Evolutionary conservation across 2,797 vertebrate species (phyloP).

Genomic region (Periparus ater): DNA sequence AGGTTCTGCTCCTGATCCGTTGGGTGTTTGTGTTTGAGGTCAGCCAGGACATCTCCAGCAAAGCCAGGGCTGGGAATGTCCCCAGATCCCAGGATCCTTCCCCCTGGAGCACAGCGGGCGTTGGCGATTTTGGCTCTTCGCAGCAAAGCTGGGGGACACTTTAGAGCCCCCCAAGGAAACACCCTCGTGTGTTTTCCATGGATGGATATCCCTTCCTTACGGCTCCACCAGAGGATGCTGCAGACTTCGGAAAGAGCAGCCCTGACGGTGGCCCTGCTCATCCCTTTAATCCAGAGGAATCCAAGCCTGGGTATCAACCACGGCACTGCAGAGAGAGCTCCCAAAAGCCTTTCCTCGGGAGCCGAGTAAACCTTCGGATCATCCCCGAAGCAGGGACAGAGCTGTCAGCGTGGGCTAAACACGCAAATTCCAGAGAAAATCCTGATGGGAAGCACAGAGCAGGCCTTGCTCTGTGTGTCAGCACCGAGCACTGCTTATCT

Average conservation of each 20-base stretch:
- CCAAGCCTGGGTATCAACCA: background rate
- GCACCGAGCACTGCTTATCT: background rate
- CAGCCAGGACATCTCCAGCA: background rate
- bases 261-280: background rate
- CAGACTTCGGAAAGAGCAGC: conserved; percentile 16
- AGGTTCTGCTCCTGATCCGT: background rate
- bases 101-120: fast-evolving
- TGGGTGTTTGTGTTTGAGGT: fast-evolving
- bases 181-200: background rate
- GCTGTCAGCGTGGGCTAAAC: conserved; percentile 13
- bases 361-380: background rate
- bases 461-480: background rate
- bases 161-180: background rate
- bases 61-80: background rate
- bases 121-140: background rate
- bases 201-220: background rate
- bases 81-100: background rate
- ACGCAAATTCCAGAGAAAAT: conserved; percentile 19
- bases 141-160: fast-evolving
- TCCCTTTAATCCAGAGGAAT: background rate
- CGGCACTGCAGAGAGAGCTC: background rate
- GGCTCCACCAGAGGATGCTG: conserved; percentile 58
- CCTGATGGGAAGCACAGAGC: background rate
- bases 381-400: background rate
- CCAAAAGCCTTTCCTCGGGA: background rate